A percentile compares a stretch with the other conserved stretches of the same genome.
These are phyloP conservation scores for Lagopus muta DNA, from an alignment of 2,113 vertebrate species.

Conservation along the genomic window DNA sequence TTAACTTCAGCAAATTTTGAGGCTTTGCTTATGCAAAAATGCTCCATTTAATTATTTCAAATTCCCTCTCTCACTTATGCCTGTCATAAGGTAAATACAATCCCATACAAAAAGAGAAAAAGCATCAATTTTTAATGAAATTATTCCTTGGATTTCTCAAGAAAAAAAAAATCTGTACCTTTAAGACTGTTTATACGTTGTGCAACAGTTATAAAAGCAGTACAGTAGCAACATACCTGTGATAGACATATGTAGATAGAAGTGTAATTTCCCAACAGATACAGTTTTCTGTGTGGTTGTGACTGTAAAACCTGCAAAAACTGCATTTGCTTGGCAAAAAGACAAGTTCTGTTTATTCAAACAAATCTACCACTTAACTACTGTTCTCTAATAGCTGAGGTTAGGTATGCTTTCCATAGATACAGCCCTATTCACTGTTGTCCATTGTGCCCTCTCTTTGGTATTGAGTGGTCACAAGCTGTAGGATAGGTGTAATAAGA, in stretches of 20 bases:
- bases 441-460: background rate
- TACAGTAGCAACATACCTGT: rapidly evolving
- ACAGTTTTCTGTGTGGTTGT: background rate
- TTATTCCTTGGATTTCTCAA: background rate
- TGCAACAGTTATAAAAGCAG: background rate
- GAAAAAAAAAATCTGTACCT: background rate
- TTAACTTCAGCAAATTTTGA: background rate
- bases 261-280: background rate
- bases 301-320: background rate
- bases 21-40: background rate
- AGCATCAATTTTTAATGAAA: background rate
- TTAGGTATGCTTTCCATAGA: background rate
- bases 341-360: background rate
- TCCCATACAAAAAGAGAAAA: background rate
- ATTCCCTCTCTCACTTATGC: background rate
- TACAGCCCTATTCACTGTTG: background rate
- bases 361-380: background rate
- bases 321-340: background rate
- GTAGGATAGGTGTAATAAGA: background rate
- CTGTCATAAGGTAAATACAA: rapidly evolving
- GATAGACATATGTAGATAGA: background rate
- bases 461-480: background rate
- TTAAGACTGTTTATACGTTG: background rate
- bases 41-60: background rate
- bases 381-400: background rate